These are phyloP conservation scores for Cydia pomonella DNA, from an alignment of 1,140 invertebrate species.

Conservation along the genomic window DNA sequence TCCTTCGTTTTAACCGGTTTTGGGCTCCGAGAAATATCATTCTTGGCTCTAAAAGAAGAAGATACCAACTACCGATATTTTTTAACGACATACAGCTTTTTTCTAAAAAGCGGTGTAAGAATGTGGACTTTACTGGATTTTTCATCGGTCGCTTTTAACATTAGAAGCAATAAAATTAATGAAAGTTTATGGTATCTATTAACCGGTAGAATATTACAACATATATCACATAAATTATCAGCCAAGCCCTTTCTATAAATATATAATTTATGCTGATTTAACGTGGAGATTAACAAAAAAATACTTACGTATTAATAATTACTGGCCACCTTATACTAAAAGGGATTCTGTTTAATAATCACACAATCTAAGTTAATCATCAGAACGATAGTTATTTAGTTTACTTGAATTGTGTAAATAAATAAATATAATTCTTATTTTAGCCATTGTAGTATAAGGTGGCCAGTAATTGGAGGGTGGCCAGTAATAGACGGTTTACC, in stretches of 20 bases:
- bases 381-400: too few species aligned
- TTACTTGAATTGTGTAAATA: too few species aligned
- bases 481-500: too few species aligned
- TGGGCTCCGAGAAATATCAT: conserved; percentile 43
- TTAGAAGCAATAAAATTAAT: conserved; percentile 9
- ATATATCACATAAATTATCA: not conserved
- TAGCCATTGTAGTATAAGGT: too few species aligned
- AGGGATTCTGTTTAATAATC: too few species aligned
- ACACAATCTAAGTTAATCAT: too few species aligned
- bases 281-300: too few species aligned
- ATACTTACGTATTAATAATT: too few species aligned
- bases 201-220: not conserved
- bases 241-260: not conserved
- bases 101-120: conserved; percentile 41
- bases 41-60: not conserved
- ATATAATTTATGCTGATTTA: not conserved
- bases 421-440: too few species aligned
- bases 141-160: conserved; percentile 31
- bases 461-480: too few species aligned
- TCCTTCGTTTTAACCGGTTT: conserved; percentile 68
- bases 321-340: too few species aligned
- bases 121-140: conserved; percentile 58
- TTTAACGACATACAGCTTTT: not conserved
- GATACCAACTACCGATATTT: not conserved
- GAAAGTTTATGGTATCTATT: conserved; percentile 2